These are phyloP conservation scores for Xiphias gladius DNA, from an alignment of 2,113 vertebrate genomes.

Conservation along the genomic window DNA sequence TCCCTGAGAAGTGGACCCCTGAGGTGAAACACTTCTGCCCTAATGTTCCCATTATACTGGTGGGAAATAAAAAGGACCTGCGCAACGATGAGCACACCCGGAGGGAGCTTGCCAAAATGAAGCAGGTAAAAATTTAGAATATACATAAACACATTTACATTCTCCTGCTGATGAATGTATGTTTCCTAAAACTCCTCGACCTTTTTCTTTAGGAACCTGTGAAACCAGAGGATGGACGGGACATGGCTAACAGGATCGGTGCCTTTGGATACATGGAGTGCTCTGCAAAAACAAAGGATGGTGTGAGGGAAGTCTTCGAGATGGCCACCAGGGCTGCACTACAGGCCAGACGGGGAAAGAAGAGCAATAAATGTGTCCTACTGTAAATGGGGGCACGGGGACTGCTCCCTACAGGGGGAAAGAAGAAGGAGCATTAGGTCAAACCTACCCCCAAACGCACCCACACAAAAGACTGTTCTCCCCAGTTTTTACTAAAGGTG, in stretches of 20 bases:
- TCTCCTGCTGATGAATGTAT: no score
- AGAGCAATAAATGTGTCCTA: slow-evolving; percentile 85
- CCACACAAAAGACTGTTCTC: slow-evolving; percentile 82
- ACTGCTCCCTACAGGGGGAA: slow-evolving; percentile 65
- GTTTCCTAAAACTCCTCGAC: slow-evolving; percentile 1
- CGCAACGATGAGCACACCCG: slow-evolving; percentile 98
- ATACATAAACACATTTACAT: no score
- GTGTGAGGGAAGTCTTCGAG: slow-evolving; percentile 91
- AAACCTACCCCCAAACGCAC: slow-evolving; percentile 73
- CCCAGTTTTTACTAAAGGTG: slow-evolving; percentile 82
- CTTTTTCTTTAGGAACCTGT: slow-evolving; percentile 85
- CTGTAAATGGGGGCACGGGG: slow-evolving; percentile 81
- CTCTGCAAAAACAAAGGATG: slow-evolving; percentile 90
- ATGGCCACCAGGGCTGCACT: slow-evolving; percentile 91
- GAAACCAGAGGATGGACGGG: slow-evolving; percentile 88
- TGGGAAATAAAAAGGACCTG: slow-evolving; percentile 99
- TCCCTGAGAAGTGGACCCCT: slow-evolving; percentile 99
- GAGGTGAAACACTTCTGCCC: slow-evolving; percentile 99
- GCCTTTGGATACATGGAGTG: slow-evolving; percentile 93
- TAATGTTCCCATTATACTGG: slow-evolving; percentile 98
- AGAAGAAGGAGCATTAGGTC: slow-evolving; percentile 67
- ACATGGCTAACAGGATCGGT: slow-evolving; percentile 89
- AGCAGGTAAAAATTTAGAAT: slow-evolving; percentile 87
- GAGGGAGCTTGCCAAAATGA: slow-evolving; percentile 98
- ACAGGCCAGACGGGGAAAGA: slow-evolving; percentile 88